Percentiles rank a stretch among this genome's conserved stretches.
Evolutionary conservation across 2,113 vertebrate species (phyloP).

Genomic region (Apodemus sylvaticus): DNA sequence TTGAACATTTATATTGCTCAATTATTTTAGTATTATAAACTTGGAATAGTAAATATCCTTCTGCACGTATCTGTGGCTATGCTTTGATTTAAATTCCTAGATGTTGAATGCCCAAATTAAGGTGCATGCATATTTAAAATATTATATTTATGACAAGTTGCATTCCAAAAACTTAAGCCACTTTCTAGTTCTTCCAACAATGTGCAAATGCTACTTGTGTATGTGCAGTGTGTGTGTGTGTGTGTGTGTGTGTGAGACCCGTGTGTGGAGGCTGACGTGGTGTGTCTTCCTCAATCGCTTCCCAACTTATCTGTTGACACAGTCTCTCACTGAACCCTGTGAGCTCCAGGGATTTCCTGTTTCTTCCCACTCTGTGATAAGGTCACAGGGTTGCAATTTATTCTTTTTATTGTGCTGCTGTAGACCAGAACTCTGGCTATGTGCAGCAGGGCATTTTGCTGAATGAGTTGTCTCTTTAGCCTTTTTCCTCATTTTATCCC

Average conservation of each 20-base stretch:
- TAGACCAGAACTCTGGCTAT: background rate
- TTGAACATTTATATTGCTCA: background rate
- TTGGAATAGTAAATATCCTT: conserved; percentile 4
- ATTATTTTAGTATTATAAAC: conserved; percentile 23
- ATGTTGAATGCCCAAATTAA: conserved; percentile 33
- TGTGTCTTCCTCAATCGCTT: background rate
- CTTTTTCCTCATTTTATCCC: background rate
- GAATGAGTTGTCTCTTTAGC: background rate
- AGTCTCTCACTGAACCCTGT: background rate
- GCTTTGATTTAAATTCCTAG: conserved; percentile 47
- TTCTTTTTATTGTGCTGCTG: background rate
- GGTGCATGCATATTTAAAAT: conserved; percentile 8
- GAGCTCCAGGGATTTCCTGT: background rate
- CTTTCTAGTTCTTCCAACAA: background rate
- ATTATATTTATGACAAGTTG: background rate
- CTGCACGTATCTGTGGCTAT: background rate
- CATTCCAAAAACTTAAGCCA: conserved; percentile 9
- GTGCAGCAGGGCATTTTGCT: background rate
- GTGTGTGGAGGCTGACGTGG: background rate
- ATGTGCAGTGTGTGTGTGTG: background rate
- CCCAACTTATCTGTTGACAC: background rate
- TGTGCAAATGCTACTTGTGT: background rate
- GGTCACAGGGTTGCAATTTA: background rate
- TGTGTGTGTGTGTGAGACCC: background rate
- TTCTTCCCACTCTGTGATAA: no score